phyloP scores from a whole-genome alignment of 2,888 invertebrate species.

The Alcis repandata region DNA sequence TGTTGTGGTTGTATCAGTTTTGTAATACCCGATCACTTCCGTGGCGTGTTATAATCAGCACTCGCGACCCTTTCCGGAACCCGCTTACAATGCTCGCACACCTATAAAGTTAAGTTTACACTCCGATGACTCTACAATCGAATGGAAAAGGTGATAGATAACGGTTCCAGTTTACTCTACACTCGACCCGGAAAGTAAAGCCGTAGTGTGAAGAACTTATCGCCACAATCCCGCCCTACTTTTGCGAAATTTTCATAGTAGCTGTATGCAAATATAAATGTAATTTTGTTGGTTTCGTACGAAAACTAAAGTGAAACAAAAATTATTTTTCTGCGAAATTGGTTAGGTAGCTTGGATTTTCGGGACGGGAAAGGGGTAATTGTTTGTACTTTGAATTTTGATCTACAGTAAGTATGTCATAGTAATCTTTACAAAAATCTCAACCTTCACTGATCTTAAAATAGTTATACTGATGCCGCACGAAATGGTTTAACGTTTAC shows the following conservation, averaged over 20 bases:
- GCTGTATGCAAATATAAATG: background rate
- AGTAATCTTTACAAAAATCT: too few relatives aligned
- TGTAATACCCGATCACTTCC: background rate
- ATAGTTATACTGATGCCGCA: too few relatives aligned
- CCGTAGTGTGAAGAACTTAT: background rate
- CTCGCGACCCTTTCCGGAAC: background rate
- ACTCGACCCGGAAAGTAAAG: background rate
- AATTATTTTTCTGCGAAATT: too few relatives aligned
- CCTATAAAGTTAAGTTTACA: slow-evolving; percentile 10
- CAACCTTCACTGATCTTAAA: too few relatives aligned
- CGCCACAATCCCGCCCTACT: background rate
- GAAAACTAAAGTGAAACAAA: too few relatives aligned
- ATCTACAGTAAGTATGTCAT: too few relatives aligned
- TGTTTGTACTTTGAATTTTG: too few relatives aligned
- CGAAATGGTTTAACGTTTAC: too few relatives aligned
- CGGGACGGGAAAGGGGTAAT: too few relatives aligned
- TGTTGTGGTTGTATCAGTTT: background rate
- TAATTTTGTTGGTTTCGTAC: background rate
- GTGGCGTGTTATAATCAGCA: background rate
- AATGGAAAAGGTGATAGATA: background rate
- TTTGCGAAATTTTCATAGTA: background rate
- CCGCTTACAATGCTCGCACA: background rate
- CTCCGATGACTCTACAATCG: slow-evolving; percentile 6
- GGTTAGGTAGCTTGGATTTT: too few relatives aligned
- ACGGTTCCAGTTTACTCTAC: slow-evolving; percentile 10